Conservation (phyloP, 2,113 vertebrate genomes). For the Mastomys natalensis region DNA sequence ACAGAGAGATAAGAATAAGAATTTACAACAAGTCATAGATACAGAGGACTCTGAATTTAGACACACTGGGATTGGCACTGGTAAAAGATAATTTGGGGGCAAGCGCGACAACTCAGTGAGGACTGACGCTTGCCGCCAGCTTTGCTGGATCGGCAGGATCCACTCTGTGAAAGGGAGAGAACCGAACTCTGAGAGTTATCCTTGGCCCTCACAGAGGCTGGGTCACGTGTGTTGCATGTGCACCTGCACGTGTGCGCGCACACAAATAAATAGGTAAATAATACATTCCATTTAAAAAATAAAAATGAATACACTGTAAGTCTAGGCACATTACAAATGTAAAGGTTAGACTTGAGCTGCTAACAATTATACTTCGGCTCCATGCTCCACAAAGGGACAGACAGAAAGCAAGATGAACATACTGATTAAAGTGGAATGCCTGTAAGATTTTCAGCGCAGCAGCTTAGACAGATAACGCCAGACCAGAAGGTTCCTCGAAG, state of each 20-base stretch:
- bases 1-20: background rate
- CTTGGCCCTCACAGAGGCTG: background rate
- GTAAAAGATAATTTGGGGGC: background rate
- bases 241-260: background rate
- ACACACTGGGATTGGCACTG: background rate
- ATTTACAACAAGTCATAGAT: background rate
- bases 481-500: no score
- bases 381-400: background rate
- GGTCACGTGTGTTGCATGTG: background rate
- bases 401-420: background rate
- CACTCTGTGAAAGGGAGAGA: background rate
- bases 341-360: background rate
- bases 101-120: background rate
- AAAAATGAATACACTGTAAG: background rate
- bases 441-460: no score
- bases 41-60: background rate
- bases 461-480: no score
- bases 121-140: background rate
- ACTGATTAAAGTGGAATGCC: background rate
- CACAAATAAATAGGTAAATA: background rate
- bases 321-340: background rate
- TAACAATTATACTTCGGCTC: background rate
- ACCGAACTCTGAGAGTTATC: background rate
- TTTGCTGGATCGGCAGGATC: background rate
- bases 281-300: background rate